Base-by-base conservation (phyloP, 2,797 vertebrate species). In the Anabas testudineus region DNA sequence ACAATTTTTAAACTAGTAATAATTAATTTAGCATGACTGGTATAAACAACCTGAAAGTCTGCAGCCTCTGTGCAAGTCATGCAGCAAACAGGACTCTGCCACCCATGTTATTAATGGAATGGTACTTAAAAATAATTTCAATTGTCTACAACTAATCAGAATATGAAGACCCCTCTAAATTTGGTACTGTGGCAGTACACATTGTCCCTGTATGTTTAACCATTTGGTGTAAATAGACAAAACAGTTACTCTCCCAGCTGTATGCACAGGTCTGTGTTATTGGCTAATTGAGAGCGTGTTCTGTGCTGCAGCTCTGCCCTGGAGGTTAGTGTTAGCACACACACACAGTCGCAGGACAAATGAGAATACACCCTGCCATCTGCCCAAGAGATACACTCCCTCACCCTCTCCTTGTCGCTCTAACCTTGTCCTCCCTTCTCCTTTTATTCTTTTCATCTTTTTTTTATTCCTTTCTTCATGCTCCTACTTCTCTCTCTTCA, bases 301-400 rank as follows among this genome's bases (percentile, higher is more conserved):
- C 74, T 67, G 84, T 61, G 85, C 87, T 82, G 86, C 81, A 84
- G 88, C 71, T 82, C 77, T 91, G 89, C 90, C 90, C 92, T 60
- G 82, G 88, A 92, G 90, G 92, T 92, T 87, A 90, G 81, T 88
- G 87, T 91, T 75, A 80, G 89, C 85, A 88, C 90, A 81, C 87
- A 85, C 87, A 91, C 85, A 85, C 88, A 57, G 76, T 85, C 84
- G 76, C 89, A 90, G 90, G 90, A 93, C 92, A 93, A 93, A 93
- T 92, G 91, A 93, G 89, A 92, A 90, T 88, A 91, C 90, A 92
- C 86, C 69, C 55, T 28, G 26, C 92, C 92, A 93, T 93, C 92
- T 93, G 92, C 89, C 87, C 89, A 87, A 18, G 76, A 90, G 89
- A 88, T 87, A 91, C 83, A 82, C 84, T 89, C 82, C 71, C 85